Conservation (phyloP, 1,140 invertebrate species). For the Temnothorax curvispinosus region DNA sequence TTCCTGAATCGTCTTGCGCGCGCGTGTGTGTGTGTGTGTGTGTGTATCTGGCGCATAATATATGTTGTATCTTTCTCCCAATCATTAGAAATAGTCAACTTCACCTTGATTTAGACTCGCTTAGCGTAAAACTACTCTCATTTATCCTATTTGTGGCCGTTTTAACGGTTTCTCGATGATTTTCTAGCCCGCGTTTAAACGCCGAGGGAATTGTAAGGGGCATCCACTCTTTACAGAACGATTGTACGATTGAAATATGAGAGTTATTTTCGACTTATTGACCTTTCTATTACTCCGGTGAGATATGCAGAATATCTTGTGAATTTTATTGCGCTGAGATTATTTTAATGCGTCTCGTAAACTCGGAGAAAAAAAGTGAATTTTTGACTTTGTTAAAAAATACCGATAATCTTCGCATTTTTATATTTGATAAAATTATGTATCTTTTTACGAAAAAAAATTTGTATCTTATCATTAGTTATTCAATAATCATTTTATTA, state of each 20-base stretch:
- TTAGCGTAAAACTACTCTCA: constrained; percentile 45
- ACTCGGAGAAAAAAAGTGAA: background rate
- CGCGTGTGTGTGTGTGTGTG: no score
- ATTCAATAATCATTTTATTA: background rate
- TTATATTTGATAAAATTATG: background rate
- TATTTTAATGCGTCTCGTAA: background rate
- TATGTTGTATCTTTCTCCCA: background rate
- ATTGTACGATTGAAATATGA: background rate
- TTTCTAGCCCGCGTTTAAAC: background rate
- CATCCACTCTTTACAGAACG: background rate
- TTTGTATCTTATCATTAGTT: background rate
- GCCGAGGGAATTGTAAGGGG: background rate
- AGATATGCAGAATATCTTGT: background rate
- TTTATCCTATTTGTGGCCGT: constrained; percentile 17
- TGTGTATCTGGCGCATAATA: background rate
- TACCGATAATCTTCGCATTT: background rate
- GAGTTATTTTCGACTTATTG: background rate
- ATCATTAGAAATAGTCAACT: background rate
- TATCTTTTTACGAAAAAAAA: background rate
- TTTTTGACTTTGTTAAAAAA: background rate
- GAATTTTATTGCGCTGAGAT: background rate
- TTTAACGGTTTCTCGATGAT: constrained; percentile 35
- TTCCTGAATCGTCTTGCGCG: background rate
- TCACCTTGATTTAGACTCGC: background rate
- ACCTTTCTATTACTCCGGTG: background rate